These are phyloP conservation scores for Sebastes aleutianus DNA, from an alignment of 2,797 vertebrate genomes.

Conservation along the genomic window DNA sequence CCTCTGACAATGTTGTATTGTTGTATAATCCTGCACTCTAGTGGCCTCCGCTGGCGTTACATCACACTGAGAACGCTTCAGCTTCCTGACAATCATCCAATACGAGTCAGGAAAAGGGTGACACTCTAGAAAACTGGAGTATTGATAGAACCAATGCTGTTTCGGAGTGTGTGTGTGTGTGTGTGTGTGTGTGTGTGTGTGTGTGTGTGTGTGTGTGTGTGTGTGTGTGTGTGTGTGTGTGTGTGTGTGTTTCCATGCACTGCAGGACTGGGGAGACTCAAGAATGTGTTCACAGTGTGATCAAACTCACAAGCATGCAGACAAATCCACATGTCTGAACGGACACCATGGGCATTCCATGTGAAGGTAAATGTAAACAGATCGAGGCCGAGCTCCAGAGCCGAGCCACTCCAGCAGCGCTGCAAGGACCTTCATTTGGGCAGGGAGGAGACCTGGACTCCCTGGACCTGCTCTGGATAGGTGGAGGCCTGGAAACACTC, in stretches of 20 bases:
- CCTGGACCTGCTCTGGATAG: background rate
- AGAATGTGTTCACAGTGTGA: slow-evolving; percentile 81
- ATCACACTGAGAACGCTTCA: background rate
- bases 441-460: background rate
- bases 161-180: slow-evolving; percentile 17
- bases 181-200: no score
- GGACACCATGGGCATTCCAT: slow-evolving; percentile 77
- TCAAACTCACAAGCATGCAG: slow-evolving; percentile 86
- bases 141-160: slow-evolving; percentile 18
- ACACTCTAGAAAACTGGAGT: slow-evolving; percentile 6
- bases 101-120: slow-evolving; percentile 20
- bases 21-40: slow-evolving; percentile 33
- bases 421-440: background rate
- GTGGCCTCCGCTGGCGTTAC: slow-evolving; percentile 37
- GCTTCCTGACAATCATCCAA: slow-evolving; percentile 40
- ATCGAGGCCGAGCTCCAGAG: slow-evolving; percentile 16
- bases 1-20: slow-evolving; percentile 26
- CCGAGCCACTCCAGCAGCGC: background rate
- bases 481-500: slow-evolving; percentile 26
- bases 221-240: slow-evolving; percentile 14
- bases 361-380: slow-evolving; percentile 75
- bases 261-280: slow-evolving; percentile 45
- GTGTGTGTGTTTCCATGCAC: slow-evolving; percentile 55
- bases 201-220: no score
- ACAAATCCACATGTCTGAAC: slow-evolving; percentile 78